Evolutionary conservation across 2,888 invertebrate species (phyloP), one percentile per base, ranked within the genome.

Genomic region (Cylloceria caligata): DNA sequence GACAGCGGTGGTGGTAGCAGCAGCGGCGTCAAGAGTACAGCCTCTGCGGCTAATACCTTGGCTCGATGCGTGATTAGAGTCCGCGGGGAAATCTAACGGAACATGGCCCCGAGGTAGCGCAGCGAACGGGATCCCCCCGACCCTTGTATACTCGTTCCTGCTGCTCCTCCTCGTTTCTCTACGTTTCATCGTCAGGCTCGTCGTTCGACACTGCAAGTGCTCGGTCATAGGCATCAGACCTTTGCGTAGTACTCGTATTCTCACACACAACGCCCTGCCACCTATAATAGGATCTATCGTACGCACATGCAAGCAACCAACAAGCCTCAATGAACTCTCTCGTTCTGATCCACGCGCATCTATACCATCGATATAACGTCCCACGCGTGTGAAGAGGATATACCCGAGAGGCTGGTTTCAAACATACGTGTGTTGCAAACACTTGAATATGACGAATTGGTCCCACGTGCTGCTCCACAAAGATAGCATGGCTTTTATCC

Each of bases 41-140:
- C 88, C 76, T 85, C 81, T 86, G 85, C 68, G 82, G 88, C 87
- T 89, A 88, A 89, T 89, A 88, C 88, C 88, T 87, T 86, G 86
- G 84, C 84, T 87, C 88, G 88, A 88, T 88, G 89, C 89, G 89
- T 91, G 89, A 92, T 92, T 90, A 89, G 88, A 88, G 89, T 88
- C 91, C 90, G 65, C 84, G 78, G 92, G 91, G 92, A 92, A 91
- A 92, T 92, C 90, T 90, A 89, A 71, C 86, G 81, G 88, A 86
- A 91, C 89, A 90, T 88, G 90, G 86, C 82, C 84, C 87, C 83
- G 85, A 88, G 87, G 86, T 85, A 88, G 82, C 80, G 79, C 81
- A 67, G 27, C 60, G 34, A 16, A n/a, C 19, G 67, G 76, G 72
- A 62, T 77, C 49, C 75, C 47, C 21, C 39, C 65, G 62, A 64